These are phyloP conservation scores for Tetramorium bicarinatum DNA, from an alignment of 2,888 invertebrate genomes.

Conservation along the genomic window DNA sequence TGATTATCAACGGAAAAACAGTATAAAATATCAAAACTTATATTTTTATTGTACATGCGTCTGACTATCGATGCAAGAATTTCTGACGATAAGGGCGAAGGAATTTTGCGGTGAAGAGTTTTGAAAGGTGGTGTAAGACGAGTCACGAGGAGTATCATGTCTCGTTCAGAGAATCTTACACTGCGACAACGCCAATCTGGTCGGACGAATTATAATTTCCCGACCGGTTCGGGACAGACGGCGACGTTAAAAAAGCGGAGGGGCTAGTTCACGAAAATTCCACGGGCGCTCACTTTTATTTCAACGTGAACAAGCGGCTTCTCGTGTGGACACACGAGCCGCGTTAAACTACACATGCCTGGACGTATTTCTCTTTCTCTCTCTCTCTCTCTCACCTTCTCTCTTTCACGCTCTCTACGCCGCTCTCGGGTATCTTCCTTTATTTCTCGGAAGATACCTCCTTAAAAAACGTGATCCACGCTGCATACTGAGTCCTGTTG, in stretches of 20 bases:
- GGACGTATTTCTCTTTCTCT: conserved; percentile 1
- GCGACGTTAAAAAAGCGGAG: conserved; percentile 58
- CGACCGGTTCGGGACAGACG: conserved; percentile 53
- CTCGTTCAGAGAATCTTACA: conserved; percentile 28
- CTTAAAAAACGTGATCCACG: conserved; percentile 70
- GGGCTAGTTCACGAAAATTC: conserved; percentile 62
- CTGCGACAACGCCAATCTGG: conserved; percentile 48
- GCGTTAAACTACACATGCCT: conserved; percentile 46
- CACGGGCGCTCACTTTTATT: conserved; percentile 55
- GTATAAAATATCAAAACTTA: not conserved
- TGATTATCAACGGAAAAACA: not conserved
- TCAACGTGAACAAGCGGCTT: conserved; percentile 42
- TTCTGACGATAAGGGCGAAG: not conserved
- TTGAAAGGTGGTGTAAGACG: conserved; percentile 40
- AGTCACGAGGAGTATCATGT: conserved; percentile 35
- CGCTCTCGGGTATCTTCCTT: conserved; percentile 48
- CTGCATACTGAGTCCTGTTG: conserved; percentile 69
- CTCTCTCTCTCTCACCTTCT: not conserved
- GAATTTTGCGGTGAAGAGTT: conserved; percentile 9
- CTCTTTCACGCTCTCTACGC: conserved; percentile 12
- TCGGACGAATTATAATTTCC: conserved; percentile 60
- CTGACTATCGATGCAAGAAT: not conserved
- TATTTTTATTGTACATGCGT: not conserved
- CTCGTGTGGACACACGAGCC: conserved; percentile 44
- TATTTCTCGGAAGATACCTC: conserved; percentile 69